These are phyloP conservation scores for Anguilla anguilla DNA, from an alignment of 2,797 vertebrate species.

Conservation along the genomic window DNA sequence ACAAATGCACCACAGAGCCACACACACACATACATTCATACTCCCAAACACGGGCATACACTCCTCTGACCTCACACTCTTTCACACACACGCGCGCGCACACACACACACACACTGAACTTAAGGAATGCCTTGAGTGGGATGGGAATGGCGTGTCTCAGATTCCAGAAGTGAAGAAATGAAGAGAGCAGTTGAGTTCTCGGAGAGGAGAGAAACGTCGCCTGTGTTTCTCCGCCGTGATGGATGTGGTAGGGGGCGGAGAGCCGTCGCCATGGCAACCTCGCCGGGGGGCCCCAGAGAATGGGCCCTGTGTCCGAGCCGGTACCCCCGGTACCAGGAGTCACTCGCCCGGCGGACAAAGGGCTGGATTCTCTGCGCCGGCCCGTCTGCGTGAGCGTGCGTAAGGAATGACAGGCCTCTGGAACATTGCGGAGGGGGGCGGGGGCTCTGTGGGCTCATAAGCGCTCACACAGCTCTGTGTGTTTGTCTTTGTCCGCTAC, in stretches of 20 bases:
- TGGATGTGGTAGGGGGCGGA: not conserved
- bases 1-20: not conserved
- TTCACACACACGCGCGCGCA: constrained; percentile 21
- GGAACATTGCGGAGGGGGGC: constrained; percentile 61
- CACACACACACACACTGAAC: not conserved
- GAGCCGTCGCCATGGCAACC: constrained; percentile 1
- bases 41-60: not conserved
- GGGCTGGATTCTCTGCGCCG: constrained; percentile 58
- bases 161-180: constrained; percentile 55
- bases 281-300: constrained; percentile 52
- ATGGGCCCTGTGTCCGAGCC: constrained; percentile 64
- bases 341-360: constrained; percentile 65
- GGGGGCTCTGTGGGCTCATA: constrained; percentile 5
- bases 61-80: not conserved
- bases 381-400: constrained; percentile 45
- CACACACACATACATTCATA: not conserved
- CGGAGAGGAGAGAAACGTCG: constrained; percentile 2
- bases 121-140: constrained; percentile 37
- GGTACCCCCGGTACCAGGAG: constrained; percentile 68
- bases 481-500: constrained; percentile 42
- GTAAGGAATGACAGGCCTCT: constrained; percentile 64
- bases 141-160: constrained; percentile 9
- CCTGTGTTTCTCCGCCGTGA: constrained; percentile 14
- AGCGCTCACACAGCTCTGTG: constrained; percentile 62
- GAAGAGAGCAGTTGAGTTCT: constrained; percentile 24